Base-by-base conservation (phyloP, 2,113 vertebrate genomes). In the Takifugu bimaculatus region DNA sequence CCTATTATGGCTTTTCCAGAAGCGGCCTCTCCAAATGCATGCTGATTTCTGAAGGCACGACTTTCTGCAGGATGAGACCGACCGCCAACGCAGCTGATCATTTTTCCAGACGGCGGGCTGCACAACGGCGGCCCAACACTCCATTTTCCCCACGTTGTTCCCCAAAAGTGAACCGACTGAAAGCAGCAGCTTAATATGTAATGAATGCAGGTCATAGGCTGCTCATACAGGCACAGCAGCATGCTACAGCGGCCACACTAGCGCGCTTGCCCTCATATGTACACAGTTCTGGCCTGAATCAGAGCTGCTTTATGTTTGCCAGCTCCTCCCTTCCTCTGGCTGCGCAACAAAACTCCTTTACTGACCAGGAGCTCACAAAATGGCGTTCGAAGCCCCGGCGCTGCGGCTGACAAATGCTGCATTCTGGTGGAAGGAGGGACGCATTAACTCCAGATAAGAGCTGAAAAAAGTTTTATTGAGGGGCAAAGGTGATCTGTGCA, bases 361-460 rank as follows among this genome's bases (percentile, higher is more conserved):
- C 57, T 77, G 42, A 11, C 27, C 54, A 26, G 6, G 28, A 54
- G 14, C 54, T 60, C 63, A 86, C 80, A 85, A 89, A 90, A 88
- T 89, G 85, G 85, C 74, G 82, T 79, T 77, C 11, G 43, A 67
- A 54, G 4, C 28, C 13, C 0, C 0, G 1, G 1, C 39, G 9
- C 50, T 43, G 0, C 42, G 27, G 64, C 29, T 32, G 52, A 75
- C 67, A 77, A 84, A 85, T 79, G 79, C 85, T 89, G 86, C 91
- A 70, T 52, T 80, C 91, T 88, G 77, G 81, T 87, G 90, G 88
- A 74, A 56, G 45, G 14, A 62, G 2, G 26, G 52, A 70, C 57
- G 35, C 35, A 39, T 39, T 39, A 39, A 39, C 35, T 10, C 35
- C 11, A 10, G 35, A 39, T 9, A 6, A 39, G 35, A 39, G 35